Evolutionary conservation across 2,888 invertebrate genomes (phyloP).

Genomic region (Isotomurus palustris): DNA sequence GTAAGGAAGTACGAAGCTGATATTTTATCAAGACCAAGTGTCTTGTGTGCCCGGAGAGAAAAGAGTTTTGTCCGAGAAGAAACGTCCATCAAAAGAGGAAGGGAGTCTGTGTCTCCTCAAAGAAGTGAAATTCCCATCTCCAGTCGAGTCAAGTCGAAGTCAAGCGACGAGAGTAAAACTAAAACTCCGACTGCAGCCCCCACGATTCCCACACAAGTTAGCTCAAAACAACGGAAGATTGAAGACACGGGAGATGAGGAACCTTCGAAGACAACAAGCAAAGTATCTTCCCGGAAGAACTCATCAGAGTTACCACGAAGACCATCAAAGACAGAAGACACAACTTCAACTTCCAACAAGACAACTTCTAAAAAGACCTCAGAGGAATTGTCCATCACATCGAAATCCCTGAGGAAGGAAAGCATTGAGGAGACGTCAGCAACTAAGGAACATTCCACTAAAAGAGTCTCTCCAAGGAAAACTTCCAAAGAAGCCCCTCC

Average conservation of each 20-base stretch:
- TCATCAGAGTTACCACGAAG: too few relatives aligned
- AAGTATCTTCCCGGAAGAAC: conserved; percentile 5
- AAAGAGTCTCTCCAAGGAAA: not conserved
- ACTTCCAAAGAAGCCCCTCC: not conserved
- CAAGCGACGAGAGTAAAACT: too few relatives aligned
- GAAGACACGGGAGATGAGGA: conserved; percentile 3
- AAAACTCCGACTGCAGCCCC: too few relatives aligned
- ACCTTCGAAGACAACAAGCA: not conserved
- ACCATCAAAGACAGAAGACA: not conserved
- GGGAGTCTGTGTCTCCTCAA: conserved; percentile 20
- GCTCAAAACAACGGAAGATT: not conserved
- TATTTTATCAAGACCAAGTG: conserved; percentile 42
- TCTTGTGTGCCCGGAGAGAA: conserved; percentile 12
- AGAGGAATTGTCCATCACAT: not conserved
- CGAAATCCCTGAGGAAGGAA: not conserved
- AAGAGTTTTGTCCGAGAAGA: conserved; percentile 1
- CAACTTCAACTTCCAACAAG: conserved; percentile 27
- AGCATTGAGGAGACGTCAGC: not conserved
- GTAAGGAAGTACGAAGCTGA: conserved; percentile 45
- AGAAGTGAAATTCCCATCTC: conserved; percentile 33
- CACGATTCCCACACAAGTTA: not conserved
- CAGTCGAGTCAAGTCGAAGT: conserved; percentile 22
- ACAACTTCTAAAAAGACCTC: not conserved
- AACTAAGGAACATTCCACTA: not conserved
- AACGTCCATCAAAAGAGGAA: not conserved